Evolutionary conservation across 1,140 invertebrate species (phyloP).

Genomic region (Asobara japonica): DNA sequence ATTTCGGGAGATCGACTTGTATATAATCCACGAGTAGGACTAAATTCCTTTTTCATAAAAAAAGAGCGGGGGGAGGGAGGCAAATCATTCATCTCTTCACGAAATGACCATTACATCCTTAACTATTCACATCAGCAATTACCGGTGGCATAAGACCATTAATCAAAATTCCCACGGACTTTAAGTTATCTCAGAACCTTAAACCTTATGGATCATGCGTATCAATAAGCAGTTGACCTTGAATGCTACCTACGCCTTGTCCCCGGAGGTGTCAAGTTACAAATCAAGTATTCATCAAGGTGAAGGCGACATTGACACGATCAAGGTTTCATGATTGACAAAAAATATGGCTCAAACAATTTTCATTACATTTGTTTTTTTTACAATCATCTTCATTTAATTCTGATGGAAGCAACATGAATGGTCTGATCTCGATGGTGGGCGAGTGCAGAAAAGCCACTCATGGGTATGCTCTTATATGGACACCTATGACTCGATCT

Average conservation of each 20-base stretch:
- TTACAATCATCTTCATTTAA: conserved; percentile 4
- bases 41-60: too few species aligned
- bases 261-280: background rate
- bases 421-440: conserved; percentile 10
- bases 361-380: conserved; percentile 33
- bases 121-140: too few species aligned
- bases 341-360: background rate
- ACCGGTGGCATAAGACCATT: background rate
- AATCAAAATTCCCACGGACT: background rate
- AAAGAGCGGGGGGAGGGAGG: too few species aligned
- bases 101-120: too few species aligned
- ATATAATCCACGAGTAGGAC: too few species aligned
- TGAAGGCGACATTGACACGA: background rate
- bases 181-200: background rate
- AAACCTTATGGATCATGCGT: background rate
- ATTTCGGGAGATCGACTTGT: too few species aligned
- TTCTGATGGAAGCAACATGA: conserved; percentile 21
- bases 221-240: background rate
- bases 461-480: conserved; percentile 53
- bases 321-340: background rate
- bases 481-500: conserved; percentile 43
- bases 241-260: conserved; percentile 5
- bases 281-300: background rate
- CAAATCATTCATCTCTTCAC: too few species aligned
- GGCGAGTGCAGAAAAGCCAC: conserved; percentile 40